Conservation (phyloP, 1,140 invertebrate species). For the Listronotus oregonensis region DNA sequence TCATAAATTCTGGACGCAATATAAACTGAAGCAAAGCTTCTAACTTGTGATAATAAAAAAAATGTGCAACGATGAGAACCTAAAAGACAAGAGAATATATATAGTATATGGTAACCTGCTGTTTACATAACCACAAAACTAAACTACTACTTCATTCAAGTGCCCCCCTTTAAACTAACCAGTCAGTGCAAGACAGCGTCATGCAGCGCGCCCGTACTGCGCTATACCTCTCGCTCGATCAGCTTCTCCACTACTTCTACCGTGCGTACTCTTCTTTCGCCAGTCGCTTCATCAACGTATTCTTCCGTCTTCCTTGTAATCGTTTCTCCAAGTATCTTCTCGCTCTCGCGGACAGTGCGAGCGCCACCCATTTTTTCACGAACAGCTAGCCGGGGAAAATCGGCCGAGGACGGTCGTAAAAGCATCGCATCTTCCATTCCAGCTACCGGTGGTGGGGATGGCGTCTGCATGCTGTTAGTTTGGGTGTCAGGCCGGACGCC, state of each 20-base stretch:
- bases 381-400: slow-evolving; percentile 83
- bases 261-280: slow-evolving; percentile 83
- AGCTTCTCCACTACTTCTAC: slow-evolving; percentile 93
- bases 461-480: slow-evolving; percentile 39
- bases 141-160: slow-evolving; percentile 24
- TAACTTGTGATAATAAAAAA: background rate
- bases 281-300: slow-evolving; percentile 82
- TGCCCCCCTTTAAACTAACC: slow-evolving; percentile 39
- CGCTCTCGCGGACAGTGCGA: slow-evolving; percentile 81
- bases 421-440: background rate
- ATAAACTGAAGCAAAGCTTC: too few species aligned
- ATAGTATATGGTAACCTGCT: slow-evolving; percentile 9
- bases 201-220: slow-evolving; percentile 43
- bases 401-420: slow-evolving; percentile 65
- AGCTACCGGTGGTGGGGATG: slow-evolving; percentile 12
- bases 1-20: too few species aligned
- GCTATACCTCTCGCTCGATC: slow-evolving; percentile 89
- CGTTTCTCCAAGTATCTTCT: slow-evolving; percentile 87
- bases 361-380: slow-evolving; percentile 79
- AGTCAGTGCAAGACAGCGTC: slow-evolving; percentile 35
- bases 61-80: too few species aligned
- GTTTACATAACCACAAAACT: slow-evolving; percentile 15
- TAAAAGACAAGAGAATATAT: too few species aligned
- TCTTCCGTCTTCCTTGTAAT: slow-evolving; percentile 85
- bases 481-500: slow-evolving; percentile 23